Conservation (phyloP, 2,113 vertebrate genomes). For the Megaleporinus macrocephalus region DNA sequence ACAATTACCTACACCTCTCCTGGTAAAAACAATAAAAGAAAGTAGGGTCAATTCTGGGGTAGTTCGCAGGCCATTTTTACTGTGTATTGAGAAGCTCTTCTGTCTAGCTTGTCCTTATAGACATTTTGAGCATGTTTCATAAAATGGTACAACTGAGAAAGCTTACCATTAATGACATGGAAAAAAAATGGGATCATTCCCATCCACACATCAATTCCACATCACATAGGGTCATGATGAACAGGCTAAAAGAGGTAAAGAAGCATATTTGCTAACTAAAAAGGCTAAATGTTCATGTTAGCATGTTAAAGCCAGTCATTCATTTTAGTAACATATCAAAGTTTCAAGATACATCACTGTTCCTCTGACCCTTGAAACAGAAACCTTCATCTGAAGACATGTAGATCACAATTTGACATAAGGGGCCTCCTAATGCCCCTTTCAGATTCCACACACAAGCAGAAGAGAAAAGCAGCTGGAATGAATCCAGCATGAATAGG, state of each 20-base stretch:
- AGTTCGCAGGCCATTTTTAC: conserved; percentile 52
- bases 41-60: conserved; percentile 44
- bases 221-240: conserved; percentile 52
- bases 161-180: neutral
- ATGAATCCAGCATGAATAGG: conserved; percentile 55
- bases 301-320: conserved; percentile 60
- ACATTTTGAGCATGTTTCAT: conserved; percentile 11
- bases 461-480: conserved; percentile 51
- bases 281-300: conserved; percentile 47
- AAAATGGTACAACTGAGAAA: neutral
- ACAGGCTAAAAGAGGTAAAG: conserved; percentile 61
- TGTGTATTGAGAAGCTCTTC: conserved; percentile 44
- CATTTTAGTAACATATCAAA: conserved; percentile 53
- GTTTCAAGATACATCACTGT: conserved; percentile 58
- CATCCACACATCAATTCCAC: conserved; percentile 47
- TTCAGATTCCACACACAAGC: conserved; percentile 54
- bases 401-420: conserved; percentile 53
- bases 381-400: conserved; percentile 67
- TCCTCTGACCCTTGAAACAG: conserved; percentile 52
- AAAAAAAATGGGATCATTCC: conserved; percentile 25
- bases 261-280: conserved; percentile 59
- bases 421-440: conserved; percentile 55
- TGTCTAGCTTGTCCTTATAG: conserved; percentile 21
- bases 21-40: conserved; percentile 66
- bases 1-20: conserved; percentile 80